Evolutionary conservation across 2,888 invertebrate species (phyloP), one percentile per base, ranked within the genome.

Genomic region (Octodonta nipae): DNA sequence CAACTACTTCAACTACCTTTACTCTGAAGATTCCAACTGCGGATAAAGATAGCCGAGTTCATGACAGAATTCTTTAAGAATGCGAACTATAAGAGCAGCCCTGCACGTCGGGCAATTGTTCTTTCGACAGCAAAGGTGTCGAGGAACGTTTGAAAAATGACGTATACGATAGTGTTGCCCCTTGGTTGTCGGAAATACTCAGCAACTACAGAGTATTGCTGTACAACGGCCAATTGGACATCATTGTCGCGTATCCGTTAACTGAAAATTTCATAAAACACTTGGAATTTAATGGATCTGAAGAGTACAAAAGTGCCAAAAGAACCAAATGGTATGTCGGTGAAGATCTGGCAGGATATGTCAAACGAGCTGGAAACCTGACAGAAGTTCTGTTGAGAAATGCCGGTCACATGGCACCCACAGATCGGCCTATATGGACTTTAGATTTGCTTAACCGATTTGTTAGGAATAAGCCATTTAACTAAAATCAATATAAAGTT

Each of bases 201-300:
- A 63, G 74, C 15, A 60, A 72, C 41, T 79, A 78, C 47, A 65
- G 68, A 55, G 71, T 86, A 7, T 17, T 38, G 8, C 28, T 38
- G 8, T 38, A 30, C 13, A 13, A 5, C 10, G 91, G 91, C 0
- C 89, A 91, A 54, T 56, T 91, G 40, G 91, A 92, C 55, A 77
- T 91, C 7, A 84, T 88, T 40, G 81, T 87, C 0, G 84, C 86
- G 0, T 84, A 85, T 59, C 83, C 86, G 0, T 52, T 82, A 28
- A 88, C 87, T 0, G 70, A 78, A 14, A 79, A 78, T 50, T 86
- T 80, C 56, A 59, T 89, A 13, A 65, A 69, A 37, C 66, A 72
- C 13, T 63, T 86, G 3, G 67, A 76, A 17, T 86, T 84, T 63
- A 66, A 63, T n/a, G 72, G 70, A 1, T 61, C 74, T 1, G 65